Base-by-base conservation (phyloP, 2,797 vertebrate species). In the Pipistrellus nathusii region DNA sequence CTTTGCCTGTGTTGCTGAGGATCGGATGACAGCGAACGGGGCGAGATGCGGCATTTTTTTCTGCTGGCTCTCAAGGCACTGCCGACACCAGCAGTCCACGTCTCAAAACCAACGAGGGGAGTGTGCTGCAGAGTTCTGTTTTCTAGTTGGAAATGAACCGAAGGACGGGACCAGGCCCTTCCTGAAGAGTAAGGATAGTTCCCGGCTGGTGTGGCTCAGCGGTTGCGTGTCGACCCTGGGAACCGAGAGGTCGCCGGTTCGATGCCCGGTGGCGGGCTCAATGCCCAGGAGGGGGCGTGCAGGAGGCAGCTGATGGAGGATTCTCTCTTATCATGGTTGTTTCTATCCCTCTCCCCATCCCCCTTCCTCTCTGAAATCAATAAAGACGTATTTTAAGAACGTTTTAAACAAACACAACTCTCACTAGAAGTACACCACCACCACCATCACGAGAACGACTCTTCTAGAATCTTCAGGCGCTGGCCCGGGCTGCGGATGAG, bases 401-500 rank as follows among this genome's bases (percentile, higher is more conserved):
- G 11, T 62, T 62, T 62, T 62, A 6, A 62, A 30, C 57, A 59
- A 59, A 27, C 25, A 62, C 59, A 62, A 62, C 25, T 25, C 5
- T 62, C 59, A 30, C 12, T 14, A 30, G 2, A 0, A 27, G 2
- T 86, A 97, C 89, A 78, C 57, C n/a, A n/a, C n/a, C n/a, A n/a
- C n/a, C n/a, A n/a, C n/a, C n/a, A n/a, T n/a, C n/a, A n/a, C n/a
- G n/a, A n/a, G n/a, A n/a, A n/a, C n/a, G n/a, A n/a, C 46, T 95
- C 48, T 88, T 92, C 95, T 94, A 96, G 95, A 95, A 96, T 96
- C 55, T 3, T 84, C 38, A 86, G 82, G 94, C 87, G n/a, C 11
- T 25, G 84, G 93, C 91, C 83, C 69, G 53, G 93, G 97, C 94
- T 75, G 95, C 91, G 85, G 85, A 94, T 97, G 97, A 98, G 96